Evolutionary conservation across 37 sponge, comb jelly and placozoan species (phyloP), one percentile per base, ranked within the genome.

Genomic region (Lycopodina hypogea): DNA sequence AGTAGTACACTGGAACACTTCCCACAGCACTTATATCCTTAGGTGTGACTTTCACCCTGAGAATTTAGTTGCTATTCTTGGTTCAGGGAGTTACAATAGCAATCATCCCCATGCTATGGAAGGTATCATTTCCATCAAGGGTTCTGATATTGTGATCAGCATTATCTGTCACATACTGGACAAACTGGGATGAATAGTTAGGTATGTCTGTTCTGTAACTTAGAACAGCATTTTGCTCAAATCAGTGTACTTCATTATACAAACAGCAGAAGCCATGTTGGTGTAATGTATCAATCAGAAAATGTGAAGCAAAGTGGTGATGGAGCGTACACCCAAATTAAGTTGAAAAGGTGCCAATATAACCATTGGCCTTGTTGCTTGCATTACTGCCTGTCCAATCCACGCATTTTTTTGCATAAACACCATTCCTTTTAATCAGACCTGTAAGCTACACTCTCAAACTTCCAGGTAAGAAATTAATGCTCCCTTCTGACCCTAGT

Each of bases 121-220:
- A 56, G 28, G 79, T 78, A 65, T 78, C 68, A 66, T 78, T 66
- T 0, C 79, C 79, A 78, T 78, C 79, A 30, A 78, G 52, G 6
- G 79, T 78, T 66, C 48, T 1, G 39, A 36, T 62, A 28, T 77
- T 77, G 65, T 66, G 68, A 65, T 66, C 51, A 32, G 19, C 50
- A 61, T 77, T 77, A 58, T 79, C 80, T 79, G 80, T 70, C 68
- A 79, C 80, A 48, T 79, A 79, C 70, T 79, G 80, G 80, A 79
- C 80, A 79, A 68, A 79, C 70, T 79, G 70, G 2, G 80, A 68
- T 68, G 71, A 30, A 3, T 11, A 62, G 78, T 22, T 23, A 55
- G 56, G 34, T 14, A 65, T 71, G 50, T 42, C 48, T 19, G 48
- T 24, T 71, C 71, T 24, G 26, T 22, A 64, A 22, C 24, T n/a